Evolutionary conservation across 2,888 invertebrate genomes (phyloP).

Genomic region (Trichogramma dendrolimi): DNA sequence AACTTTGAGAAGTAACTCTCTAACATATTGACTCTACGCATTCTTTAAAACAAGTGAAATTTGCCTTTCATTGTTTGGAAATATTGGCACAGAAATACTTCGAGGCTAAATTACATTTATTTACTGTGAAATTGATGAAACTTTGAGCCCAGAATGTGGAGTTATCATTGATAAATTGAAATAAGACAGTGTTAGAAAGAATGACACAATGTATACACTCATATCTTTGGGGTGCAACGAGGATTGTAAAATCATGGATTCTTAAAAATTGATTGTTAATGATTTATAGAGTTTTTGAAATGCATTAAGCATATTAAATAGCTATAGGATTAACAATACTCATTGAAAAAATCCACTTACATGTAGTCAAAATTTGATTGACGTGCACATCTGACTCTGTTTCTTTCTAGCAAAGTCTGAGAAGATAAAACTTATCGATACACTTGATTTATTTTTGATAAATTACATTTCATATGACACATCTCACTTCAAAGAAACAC

Average conservation of each 20-base stretch:
- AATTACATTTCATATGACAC: conserved; percentile 74
- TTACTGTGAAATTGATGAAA: conserved; percentile 41
- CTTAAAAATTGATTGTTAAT: conserved; percentile 41
- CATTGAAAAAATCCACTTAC: conserved; percentile 26
- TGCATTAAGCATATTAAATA: conserved; percentile 1
- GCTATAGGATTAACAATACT: conserved; percentile 24
- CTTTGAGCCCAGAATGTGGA: conserved; percentile 62
- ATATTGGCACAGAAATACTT: conserved; percentile 82
- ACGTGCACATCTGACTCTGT: conserved; percentile 17
- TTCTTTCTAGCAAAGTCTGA: conserved; percentile 17
- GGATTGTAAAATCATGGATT: conserved; percentile 69
- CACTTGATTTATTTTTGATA: not conserved
- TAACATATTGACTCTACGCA: conserved; percentile 47
- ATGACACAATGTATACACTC: conserved; percentile 61
- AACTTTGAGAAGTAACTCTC: conserved; percentile 76
- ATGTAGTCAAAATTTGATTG: conserved; percentile 13
- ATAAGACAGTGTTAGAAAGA: conserved; percentile 63
- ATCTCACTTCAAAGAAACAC: conserved; percentile 97
- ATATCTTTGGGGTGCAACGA: conserved; percentile 57
- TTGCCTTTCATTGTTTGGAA: conserved; percentile 72
- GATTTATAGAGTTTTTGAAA: conserved; percentile 4
- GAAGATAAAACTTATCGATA: conserved; percentile 8
- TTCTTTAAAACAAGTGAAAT: conserved; percentile 65
- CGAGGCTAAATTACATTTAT: conserved; percentile 67
- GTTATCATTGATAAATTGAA: conserved; percentile 65